Percentiles rank a stretch among this genome's conserved stretches.
phyloP scores from a whole-genome alignment of 2,797 vertebrate genomes.

The Alauda arvensis region DNA sequence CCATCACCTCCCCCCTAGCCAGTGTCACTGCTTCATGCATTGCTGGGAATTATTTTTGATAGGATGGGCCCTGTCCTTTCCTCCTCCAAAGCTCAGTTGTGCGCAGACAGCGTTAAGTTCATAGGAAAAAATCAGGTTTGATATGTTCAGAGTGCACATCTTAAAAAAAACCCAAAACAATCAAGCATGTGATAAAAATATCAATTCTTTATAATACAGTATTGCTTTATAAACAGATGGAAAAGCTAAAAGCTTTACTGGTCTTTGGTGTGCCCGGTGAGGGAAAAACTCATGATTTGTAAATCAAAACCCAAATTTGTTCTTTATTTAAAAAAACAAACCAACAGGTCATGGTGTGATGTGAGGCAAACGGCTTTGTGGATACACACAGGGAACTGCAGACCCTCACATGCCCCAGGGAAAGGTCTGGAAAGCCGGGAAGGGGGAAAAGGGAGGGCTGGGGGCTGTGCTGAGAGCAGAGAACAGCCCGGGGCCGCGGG shows the following conservation, averaged over 20 bases:
- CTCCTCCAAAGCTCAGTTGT: slow-evolving; percentile 63
- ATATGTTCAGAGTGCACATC: slow-evolving; percentile 76
- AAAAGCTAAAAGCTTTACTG: slow-evolving; percentile 77
- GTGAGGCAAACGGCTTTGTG: slow-evolving; percentile 53
- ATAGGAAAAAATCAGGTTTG: slow-evolving; percentile 73
- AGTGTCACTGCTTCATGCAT: slow-evolving; percentile 23
- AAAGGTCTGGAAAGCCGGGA: neutral
- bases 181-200: slow-evolving; percentile 76
- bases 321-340: slow-evolving; percentile 5
- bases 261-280: slow-evolving; percentile 86
- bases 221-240: slow-evolving; percentile 83
- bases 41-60: slow-evolving; percentile 25
- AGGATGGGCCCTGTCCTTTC: slow-evolving; percentile 53
- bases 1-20: neutral
- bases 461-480: neutral
- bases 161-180: slow-evolving; percentile 65
- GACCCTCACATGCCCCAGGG: neutral
- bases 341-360: neutral
- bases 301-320: slow-evolving; percentile 72
- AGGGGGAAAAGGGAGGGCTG: neutral
- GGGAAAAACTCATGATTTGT: slow-evolving; percentile 67
- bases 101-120: slow-evolving; percentile 80
- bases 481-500: neutral
- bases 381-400: neutral
- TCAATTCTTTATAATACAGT: slow-evolving; percentile 81